Evolutionary conservation across 2,797 vertebrate genomes (phyloP), one percentile per base, ranked within the genome.

Genomic region (Argentina silus): DNA sequence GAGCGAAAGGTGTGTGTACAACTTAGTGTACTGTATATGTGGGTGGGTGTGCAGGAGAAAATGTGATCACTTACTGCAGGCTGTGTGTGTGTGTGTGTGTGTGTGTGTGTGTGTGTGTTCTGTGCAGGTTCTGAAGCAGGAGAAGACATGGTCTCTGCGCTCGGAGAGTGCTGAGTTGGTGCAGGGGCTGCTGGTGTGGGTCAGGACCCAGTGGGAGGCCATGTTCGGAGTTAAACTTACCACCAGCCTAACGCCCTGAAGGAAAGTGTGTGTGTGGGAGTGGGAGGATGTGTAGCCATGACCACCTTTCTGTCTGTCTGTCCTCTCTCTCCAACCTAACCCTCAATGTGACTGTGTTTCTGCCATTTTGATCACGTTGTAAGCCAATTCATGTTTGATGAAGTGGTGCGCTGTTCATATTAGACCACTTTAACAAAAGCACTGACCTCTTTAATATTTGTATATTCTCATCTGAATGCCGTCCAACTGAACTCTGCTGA

Each of bases 171-270:
- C 75, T 0, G 93, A 96, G 84, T 93, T 96, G 51, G 89, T 96
- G 60, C 87, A 82, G 44, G 91, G 91, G 67, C 91, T 99, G 85
- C 93, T 96, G 86, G 92, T 93, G 80, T 98, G 96, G 96, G 92
- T 99, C 86, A 94, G 92, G 2, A 57, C 86, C 7, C 97, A 96
- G 48, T 99, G 98, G 98, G 97, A 99, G 87, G 93, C 94, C 79
- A 93, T 98, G 93, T 99, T 98, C 80, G 96, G 96, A 0, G 97
- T 99, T 0, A 91, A 93, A 59, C 94, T 98, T 21, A 90, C 79
- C 68, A 95, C 88, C 6, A 83, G 87, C 76, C 84, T 90, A 36
- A 65, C 78, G 0, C 36, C 75, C 3, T 86, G 67, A 86, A 17
- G 48, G 45, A 17, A 51, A 67, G 14, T 50, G 3, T 74, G 19